Evolutionary conservation across 2,797 vertebrate genomes (phyloP), one percentile per base, ranked within the genome.

Genomic region (Decapterus maruadsi): DNA sequence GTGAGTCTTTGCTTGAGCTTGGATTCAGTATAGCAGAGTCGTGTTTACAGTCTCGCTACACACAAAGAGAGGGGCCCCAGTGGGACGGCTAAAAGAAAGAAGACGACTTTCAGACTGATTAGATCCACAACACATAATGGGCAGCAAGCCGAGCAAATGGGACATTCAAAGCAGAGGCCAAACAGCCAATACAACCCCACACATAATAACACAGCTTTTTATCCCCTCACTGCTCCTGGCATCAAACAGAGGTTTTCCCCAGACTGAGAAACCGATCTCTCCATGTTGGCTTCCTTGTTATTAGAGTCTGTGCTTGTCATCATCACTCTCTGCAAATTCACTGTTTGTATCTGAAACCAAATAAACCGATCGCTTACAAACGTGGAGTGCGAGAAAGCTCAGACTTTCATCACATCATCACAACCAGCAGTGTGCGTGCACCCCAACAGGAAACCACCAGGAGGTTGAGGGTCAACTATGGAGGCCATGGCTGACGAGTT

Each of bases 131-230:
- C 80, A 84, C 79, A 90, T 91, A 77, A 88, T 63, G 78, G 79
- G 75, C 61, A 72, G 78, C 82, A 86, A 83, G 78, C 58, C 69
- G 48, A 42, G 75, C 77, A 87, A 82, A 94, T 90, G 56, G 78
- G 78, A 75, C 83, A 89, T 90, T 93, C 84, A 90, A 82, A 87
- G 80, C 62, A 7, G 74, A 90, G 84, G 89, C 81, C 88, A 91
- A 92, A 87, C 66, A 86, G 85, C 89, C 89, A 90, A 86, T 68
- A 76, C 76, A 68, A 78, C 68, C 80, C 65, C 82, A 84, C 81
- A 85, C 84, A 92, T 83, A 83, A 92, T 83, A 83, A 65, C 77
- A 81, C 43, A 80, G 86, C 62, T 73, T 77, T 26, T 83, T 79
- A 80, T 90, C 76, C 84, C 81, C 79, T 72, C 48, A 83, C 46